Conservation (phyloP, 2,113 vertebrate genomes). For the Seriola rivoliana region DNA sequence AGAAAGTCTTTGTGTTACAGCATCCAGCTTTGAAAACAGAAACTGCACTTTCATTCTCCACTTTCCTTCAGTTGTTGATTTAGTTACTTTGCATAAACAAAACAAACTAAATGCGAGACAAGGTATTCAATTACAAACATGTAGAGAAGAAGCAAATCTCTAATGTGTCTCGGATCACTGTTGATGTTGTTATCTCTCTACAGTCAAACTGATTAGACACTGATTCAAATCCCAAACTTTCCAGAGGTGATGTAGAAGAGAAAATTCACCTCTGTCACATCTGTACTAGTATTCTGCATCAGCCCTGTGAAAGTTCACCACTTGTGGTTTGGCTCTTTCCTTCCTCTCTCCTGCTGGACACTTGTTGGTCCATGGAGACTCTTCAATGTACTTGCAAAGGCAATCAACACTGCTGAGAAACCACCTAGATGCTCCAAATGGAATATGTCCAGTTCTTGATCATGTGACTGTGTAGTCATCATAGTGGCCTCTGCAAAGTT, state of each 20-base stretch:
- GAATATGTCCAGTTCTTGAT: neutral
- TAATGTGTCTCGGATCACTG: neutral
- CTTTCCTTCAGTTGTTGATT: constrained; percentile 24
- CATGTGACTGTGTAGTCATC: neutral
- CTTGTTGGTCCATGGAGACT: too few species aligned
- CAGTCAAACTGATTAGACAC: too few species aligned
- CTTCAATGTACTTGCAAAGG: too few species aligned
- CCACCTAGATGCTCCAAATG: too few species aligned
- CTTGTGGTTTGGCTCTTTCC: neutral
- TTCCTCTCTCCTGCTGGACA: too few species aligned
- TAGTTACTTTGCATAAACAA: neutral
- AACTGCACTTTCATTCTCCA: neutral
- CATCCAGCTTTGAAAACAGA: constrained; percentile 10
- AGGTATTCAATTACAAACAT: neutral
- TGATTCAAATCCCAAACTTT: too few species aligned
- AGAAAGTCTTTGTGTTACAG: neutral
- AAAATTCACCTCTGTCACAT: neutral
- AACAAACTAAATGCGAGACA: constrained; percentile 12
- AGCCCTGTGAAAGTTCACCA: too few species aligned
- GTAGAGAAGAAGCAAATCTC: neutral
- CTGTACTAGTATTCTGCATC: neutral
- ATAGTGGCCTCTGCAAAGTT: neutral
- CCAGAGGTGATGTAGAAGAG: too few species aligned
- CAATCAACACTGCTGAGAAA: too few species aligned
- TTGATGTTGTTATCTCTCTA: neutral